Evolutionary conservation across 2,113 vertebrate genomes (phyloP).

Genomic region (Melanostigma gelatinosum): DNA sequence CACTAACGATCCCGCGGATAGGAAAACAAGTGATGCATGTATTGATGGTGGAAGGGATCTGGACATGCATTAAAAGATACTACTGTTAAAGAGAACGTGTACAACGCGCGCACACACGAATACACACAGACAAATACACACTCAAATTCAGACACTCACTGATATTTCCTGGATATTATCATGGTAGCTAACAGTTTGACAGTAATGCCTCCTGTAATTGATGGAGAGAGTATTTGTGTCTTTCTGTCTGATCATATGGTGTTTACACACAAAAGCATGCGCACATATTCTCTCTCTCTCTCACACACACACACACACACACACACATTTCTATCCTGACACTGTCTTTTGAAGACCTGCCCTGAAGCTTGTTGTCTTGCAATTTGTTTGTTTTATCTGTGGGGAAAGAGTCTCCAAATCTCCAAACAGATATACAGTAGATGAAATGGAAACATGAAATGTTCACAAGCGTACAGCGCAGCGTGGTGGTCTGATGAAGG

Average conservation of each 20-base stretch:
- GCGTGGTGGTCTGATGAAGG: conserved; percentile 20
- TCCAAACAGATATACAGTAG: conserved; percentile 30
- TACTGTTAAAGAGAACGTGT: not conserved
- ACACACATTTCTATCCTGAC: conserved; percentile 3
- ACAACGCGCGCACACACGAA: not conserved
- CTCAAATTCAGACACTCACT: conserved; percentile 7
- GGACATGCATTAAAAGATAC: not conserved
- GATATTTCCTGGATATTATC: conserved; percentile 10
- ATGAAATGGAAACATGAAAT: conserved; percentile 35
- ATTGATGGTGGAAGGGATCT: not conserved
- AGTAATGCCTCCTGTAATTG: conserved; percentile 38
- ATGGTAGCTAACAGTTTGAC: conserved; percentile 13
- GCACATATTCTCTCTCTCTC: not conserved
- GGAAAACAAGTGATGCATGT: not conserved
- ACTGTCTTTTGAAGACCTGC: conserved; percentile 45
- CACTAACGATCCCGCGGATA: not conserved
- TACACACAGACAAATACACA: not conserved
- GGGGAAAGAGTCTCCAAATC: conserved; percentile 35
- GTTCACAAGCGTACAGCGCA: conserved; percentile 13
- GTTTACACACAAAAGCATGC: not conserved
- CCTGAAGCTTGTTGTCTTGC: conserved; percentile 56
- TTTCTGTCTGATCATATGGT: not conserved
- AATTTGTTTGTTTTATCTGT: conserved; percentile 54
- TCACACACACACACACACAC: conserved; percentile 1
- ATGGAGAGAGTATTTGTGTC: conserved; percentile 18